Base-by-base conservation (phyloP, 2,888 invertebrate species). In the Drosophila hamatofila region DNA sequence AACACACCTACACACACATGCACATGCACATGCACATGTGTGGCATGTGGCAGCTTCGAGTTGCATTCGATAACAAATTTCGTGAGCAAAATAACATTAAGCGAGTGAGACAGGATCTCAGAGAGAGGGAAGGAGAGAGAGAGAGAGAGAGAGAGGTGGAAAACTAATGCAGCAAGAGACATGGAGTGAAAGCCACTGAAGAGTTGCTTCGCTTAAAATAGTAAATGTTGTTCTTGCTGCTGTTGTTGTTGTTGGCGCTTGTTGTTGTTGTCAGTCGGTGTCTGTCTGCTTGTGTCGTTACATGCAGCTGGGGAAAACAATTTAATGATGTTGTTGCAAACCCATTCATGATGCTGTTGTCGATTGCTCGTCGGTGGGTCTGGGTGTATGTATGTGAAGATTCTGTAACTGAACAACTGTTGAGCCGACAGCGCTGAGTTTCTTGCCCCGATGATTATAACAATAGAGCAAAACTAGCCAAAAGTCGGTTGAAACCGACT, bases 221-320 rank as follows among this genome's bases (percentile, higher is more conserved):
- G 48, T 39, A 23, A 33, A 11, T 33, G 30, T 33, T 58, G 27
- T 57, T 33, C 12, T 33, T 35, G 39, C 8, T 46, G 46, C 6
- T 46, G 51, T 52, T 44, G 51, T 44, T 66, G 65, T 44, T 52
- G 72, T 49, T 52, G 60, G 21, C 18, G 11, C 51, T 48, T 46
- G 56, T 52, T 52, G 51, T 46, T 67, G 65, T 46, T 57, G 68
- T 37, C 72, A 49, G 75, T 64, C 62, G 57, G 69, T 30, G 39
- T 77, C 42, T 60, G 64, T 30, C 61, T 54, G 54, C n/a, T 12
- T 27, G 39, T 25, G 72, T 58, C 63, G 70, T 56, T 72, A 78
- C 87, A 86, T 83, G 83, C 63, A 79, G 69, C 87, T 66, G 37
- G 84, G 87, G 79, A 83, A 78, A 88, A 86, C 84, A 86, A 83